Evolutionary conservation across 2,888 invertebrate genomes (phyloP).

Genomic region (Drosophila subquinaria): DNA sequence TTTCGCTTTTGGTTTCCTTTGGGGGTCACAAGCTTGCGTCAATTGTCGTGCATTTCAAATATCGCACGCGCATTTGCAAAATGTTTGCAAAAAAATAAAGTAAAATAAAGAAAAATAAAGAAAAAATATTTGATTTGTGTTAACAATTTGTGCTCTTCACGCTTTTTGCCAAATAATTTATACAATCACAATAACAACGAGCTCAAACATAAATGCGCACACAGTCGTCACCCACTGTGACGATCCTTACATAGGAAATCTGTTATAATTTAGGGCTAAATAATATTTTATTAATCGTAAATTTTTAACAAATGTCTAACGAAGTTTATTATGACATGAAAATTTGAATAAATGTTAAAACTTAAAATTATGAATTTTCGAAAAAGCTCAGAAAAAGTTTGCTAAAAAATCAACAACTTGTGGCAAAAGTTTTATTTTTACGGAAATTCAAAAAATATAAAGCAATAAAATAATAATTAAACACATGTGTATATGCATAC

Average conservation of each 20-base stretch:
- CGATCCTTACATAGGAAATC: background rate
- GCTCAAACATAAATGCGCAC: slow-evolving; percentile 11
- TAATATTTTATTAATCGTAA: no score
- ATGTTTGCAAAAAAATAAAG: slow-evolving; percentile 39
- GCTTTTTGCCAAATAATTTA: slow-evolving; percentile 52
- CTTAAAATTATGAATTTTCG: no score
- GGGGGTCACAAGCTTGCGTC: slow-evolving; percentile 42
- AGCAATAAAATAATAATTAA: no score
- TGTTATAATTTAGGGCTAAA: no score
- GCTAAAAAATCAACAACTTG: no score
- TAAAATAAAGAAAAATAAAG: background rate
- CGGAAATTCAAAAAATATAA: no score
- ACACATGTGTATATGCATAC: no score
- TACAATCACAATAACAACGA: slow-evolving; percentile 35
- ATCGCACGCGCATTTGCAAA: slow-evolving; percentile 69
- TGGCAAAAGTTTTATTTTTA: no score
- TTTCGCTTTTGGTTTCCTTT: background rate
- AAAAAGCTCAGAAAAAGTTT: no score
- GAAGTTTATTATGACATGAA: no score
- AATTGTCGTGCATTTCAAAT: slow-evolving; percentile 67
- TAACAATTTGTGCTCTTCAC: slow-evolving; percentile 46
- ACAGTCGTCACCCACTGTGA: background rate
- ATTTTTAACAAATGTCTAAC: no score
- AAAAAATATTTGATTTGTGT: slow-evolving; percentile 19
- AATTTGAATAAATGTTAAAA: no score